These are phyloP conservation scores for Phthorimaea operculella DNA, from an alignment of 1,140 invertebrate species.

Conservation along the genomic window DNA sequence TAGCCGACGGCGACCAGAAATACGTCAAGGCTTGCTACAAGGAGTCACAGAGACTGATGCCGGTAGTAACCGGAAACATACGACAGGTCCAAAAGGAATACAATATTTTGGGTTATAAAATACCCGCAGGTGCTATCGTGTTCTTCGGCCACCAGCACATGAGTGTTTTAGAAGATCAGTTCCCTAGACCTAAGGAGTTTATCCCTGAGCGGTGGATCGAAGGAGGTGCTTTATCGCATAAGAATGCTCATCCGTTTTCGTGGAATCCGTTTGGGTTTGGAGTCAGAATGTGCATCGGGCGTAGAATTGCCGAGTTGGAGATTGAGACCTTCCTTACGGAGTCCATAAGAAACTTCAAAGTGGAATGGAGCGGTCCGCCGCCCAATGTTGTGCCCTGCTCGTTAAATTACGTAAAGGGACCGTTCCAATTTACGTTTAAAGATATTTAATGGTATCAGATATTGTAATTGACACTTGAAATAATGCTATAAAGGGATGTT, in stretches of 20 bases:
- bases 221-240: constrained; percentile 47
- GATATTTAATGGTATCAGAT: constrained; percentile 23
- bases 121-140: constrained; percentile 68
- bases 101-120: constrained; percentile 67
- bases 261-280: constrained; percentile 73
- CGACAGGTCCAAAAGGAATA: constrained; percentile 67
- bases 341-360: constrained; percentile 68
- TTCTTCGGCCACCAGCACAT: constrained; percentile 52
- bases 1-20: constrained; percentile 60
- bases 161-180: constrained; percentile 62
- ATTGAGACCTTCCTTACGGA: constrained; percentile 72
- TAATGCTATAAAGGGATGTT: too few relatives aligned
- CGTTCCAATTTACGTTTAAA: constrained; percentile 56
- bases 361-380: constrained; percentile 65
- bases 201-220: constrained; percentile 72
- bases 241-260: constrained; percentile 68
- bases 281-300: constrained; percentile 69
- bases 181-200: constrained; percentile 64
- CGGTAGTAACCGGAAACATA: constrained; percentile 64
- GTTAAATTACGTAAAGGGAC: constrained; percentile 45
- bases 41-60: constrained; percentile 70
- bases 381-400: constrained; percentile 26
- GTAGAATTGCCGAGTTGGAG: constrained; percentile 78
- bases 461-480: too few relatives aligned
- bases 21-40: constrained; percentile 76